Evolutionary conservation across 1,140 invertebrate species (phyloP).

Genomic region (Meloidogyne floridensis): DNA sequence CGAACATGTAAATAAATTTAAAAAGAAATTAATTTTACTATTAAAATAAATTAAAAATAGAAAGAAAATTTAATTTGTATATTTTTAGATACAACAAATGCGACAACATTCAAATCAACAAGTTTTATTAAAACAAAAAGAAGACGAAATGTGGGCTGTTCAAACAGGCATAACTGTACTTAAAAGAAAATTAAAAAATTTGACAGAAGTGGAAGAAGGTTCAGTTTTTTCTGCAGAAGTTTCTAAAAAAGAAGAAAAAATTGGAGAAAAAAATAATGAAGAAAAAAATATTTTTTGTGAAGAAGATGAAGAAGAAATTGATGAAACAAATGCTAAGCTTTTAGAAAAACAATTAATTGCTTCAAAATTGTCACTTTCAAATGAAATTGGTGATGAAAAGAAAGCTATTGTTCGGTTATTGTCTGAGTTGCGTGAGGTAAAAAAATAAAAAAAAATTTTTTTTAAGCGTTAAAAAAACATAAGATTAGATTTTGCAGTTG

Average conservation of each 20-base stretch:
- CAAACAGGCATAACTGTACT: slow-evolving; percentile 47
- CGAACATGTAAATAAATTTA: slow-evolving; percentile 34
- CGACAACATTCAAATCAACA: slow-evolving; percentile 36
- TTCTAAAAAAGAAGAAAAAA: slow-evolving; percentile 11
- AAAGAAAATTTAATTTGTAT: not conserved
- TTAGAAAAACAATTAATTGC: slow-evolving; percentile 53
- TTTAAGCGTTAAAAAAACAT: not conserved
- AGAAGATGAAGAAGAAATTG: not conserved
- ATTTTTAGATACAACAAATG: slow-evolving; percentile 36
- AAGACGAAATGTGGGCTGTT: slow-evolving; percentile 52
- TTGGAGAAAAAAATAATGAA: not conserved
- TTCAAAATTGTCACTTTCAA: slow-evolving; percentile 40
- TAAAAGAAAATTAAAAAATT: slow-evolving; percentile 33
- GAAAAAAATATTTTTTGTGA: not conserved
- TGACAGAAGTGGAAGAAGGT: slow-evolving; percentile 2
- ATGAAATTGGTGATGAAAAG: slow-evolving; percentile 53
- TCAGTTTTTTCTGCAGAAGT: too few relatives aligned
- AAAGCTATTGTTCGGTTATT: slow-evolving; percentile 41
- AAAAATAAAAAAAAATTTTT: too few relatives aligned
- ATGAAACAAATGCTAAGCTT: slow-evolving; percentile 35
- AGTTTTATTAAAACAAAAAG: slow-evolving; percentile 28
- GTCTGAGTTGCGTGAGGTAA: slow-evolving; percentile 34
- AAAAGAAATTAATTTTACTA: slow-evolving; percentile 22
- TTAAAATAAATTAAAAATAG: not conserved
- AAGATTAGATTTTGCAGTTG: slow-evolving; percentile 25